Evolutionary conservation across 2,888 invertebrate species (phyloP).

Genomic region (Lycia hirtaria): DNA sequence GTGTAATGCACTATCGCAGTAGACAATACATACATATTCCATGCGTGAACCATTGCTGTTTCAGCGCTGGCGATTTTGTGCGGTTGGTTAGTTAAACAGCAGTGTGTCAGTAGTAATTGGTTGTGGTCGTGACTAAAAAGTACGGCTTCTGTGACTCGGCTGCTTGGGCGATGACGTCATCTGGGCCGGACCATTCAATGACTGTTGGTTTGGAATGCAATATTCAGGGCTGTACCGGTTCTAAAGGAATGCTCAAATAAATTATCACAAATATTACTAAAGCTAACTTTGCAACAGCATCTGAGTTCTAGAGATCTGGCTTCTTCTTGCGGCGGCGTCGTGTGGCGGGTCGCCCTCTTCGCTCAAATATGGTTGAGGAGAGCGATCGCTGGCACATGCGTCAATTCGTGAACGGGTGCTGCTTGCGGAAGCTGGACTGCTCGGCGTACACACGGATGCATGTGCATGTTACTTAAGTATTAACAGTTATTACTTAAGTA

Average conservation of each 20-base stretch:
- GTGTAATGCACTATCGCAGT: slow-evolving; percentile 41
- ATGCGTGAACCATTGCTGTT: slow-evolving; percentile 11
- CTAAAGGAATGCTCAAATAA: neutral
- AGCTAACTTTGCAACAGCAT: neutral
- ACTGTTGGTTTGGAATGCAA: slow-evolving; percentile 43
- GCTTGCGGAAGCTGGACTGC: too few species aligned
- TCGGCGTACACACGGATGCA: too few species aligned
- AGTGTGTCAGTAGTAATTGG: slow-evolving; percentile 34
- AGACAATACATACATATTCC: slow-evolving; percentile 4
- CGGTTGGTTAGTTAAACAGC: slow-evolving; percentile 5
- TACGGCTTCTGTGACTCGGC: slow-evolving; percentile 79
- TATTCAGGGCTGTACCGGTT: slow-evolving; percentile 40
- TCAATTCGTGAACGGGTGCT: too few species aligned
- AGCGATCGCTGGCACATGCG: too few species aligned
- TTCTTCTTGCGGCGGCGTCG: too few species aligned
- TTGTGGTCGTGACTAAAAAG: slow-evolving; percentile 50
- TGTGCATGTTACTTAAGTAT: too few species aligned
- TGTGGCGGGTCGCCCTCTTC: too few species aligned
- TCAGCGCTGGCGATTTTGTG: neutral
- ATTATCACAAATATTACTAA: neutral
- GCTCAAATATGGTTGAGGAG: too few species aligned
- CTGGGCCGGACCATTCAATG: slow-evolving; percentile 62
- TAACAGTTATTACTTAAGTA: too few species aligned
- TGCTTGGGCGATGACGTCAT: slow-evolving; percentile 79
- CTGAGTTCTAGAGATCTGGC: too few species aligned